Evolutionary conservation across 1,140 invertebrate species (phyloP), one percentile per base, ranked within the genome.

Genomic region (Heliconius nattereri): DNA sequence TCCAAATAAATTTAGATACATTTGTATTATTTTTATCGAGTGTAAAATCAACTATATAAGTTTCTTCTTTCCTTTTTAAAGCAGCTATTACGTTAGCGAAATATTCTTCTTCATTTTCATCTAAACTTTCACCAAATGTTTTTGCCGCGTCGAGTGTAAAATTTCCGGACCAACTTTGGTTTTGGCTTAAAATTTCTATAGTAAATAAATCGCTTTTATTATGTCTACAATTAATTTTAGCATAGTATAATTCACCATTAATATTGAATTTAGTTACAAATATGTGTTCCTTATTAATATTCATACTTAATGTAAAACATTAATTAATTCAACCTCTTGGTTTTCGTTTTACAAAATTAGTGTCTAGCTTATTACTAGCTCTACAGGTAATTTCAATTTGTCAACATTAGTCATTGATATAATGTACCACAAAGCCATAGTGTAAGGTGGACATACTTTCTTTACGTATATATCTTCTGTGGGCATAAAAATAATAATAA

Each of bases 1-100:
- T 92, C 92, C 92, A 92, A 54, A 60, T 82, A 80, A 94, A 94
- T 54, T 60, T 84, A 19, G 84, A 86, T 37, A 45, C 49, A 29
- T 84, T 79, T 1, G 66, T 32, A 57, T 85, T 75, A 54, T 79
- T 76, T 29, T 66, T 70, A 45, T 49, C 72, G 37, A 71, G 6
- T 23, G 19, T 76, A 80, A 92, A 89, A 49, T 89, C 85, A 81
- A 85, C 88, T 7, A 76, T 71, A 82, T 83, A 92, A 20, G 82
- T 75, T 29, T 78, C 74, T n/a, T 40, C 78, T 7, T 79, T 60
- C 37, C 73, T 81, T 70, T 75, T 78, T 8, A 94, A 81, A 32
- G 80, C 83, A n/a, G 82, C 76, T 35, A 84, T 86, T 7, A 91
- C 81, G 79, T 89, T 87, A 49, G 71, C 79, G 19, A 73, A 75